Evolutionary conservation across 2,113 vertebrate genomes (phyloP), one percentile per base, ranked within the genome.

Genomic region (Hippolais icterina): DNA sequence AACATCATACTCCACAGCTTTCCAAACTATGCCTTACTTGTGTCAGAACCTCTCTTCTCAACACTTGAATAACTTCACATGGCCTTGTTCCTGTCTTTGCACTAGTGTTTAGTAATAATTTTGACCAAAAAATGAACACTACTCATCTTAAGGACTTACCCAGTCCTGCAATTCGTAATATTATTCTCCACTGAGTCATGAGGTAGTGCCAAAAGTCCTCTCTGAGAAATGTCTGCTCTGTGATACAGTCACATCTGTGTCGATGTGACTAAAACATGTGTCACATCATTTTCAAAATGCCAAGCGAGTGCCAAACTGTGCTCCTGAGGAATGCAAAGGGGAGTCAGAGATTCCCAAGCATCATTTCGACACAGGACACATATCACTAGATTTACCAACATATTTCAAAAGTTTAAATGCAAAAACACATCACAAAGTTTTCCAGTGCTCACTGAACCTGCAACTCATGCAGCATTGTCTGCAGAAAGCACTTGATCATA

Each of bases 231-330:
- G 64, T 4, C 74, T 86, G 59, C 77, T 86, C 24, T 33, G 3
- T 16, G 39, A 78, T 20, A 71, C 2, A 35, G 75, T 20, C 83
- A 85, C 78, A 61, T 42, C 84, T 74, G 75, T 46, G 25, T 29
- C 7, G 4, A 15, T 42, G 72, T n/a, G 44, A 90, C 83, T 90
- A 66, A 91, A 91, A 88, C 79, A 50, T 64, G 85, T 80, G 83
- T 37, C 80, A 91, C 56, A 42, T 71, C 20, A n/a, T 46, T 52
- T 88, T 20, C 49, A 56, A 93, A 96, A 65, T 16, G 76, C 46
- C 71, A 25, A 41, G 56, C 29, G 39, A 72, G 76, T 63, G 54
- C 50, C 59, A 37, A 92, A 77, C 33, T 49, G 25, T 17, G 28
- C 2, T 86, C 63, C 74, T 53, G 76, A 81, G 20, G 78, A 96